Conservation (phyloP, 2,113 vertebrate species). For the Erythrocercus mccallii region DNA sequence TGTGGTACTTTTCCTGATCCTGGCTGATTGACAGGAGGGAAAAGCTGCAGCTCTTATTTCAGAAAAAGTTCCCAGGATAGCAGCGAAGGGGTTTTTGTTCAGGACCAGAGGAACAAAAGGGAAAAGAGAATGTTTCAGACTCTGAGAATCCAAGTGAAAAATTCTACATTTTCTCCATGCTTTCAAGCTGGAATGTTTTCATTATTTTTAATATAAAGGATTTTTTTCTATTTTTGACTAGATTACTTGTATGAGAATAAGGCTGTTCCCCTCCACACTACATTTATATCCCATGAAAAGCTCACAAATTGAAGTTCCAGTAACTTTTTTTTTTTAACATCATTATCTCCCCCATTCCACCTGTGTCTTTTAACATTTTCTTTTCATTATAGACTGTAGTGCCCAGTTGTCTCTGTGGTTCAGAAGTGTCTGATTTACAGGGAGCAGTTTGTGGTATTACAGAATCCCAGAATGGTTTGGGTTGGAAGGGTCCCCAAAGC, state of each 20-base stretch:
- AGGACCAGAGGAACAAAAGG: not conserved
- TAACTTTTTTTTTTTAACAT: not conserved
- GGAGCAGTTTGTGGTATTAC: not conserved
- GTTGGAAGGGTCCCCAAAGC: not conserved
- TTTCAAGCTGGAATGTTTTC: slow-evolving; percentile 17
- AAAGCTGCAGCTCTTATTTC: not conserved
- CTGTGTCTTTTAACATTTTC: not conserved
- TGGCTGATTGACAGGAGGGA: not conserved
- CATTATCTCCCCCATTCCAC: not conserved
- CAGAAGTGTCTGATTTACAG: not conserved
- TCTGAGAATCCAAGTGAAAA: not conserved
- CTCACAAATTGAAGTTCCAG: not conserved
- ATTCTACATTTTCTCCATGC: not conserved
- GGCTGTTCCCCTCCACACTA: not conserved
- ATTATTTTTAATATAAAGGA: slow-evolving; percentile 47
- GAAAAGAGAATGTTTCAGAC: not conserved
- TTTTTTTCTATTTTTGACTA: not conserved
- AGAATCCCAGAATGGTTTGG: no score
- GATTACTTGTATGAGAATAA: not conserved
- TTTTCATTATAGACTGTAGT: not conserved
- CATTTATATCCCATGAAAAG: not conserved
- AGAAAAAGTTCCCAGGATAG: not conserved
- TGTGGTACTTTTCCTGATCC: not conserved
- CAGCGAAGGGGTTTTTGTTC: not conserved
- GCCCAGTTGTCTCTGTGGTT: not conserved